Conservation (phyloP, 2,888 invertebrate species). For the Marasmarcha lunaedactyla region DNA sequence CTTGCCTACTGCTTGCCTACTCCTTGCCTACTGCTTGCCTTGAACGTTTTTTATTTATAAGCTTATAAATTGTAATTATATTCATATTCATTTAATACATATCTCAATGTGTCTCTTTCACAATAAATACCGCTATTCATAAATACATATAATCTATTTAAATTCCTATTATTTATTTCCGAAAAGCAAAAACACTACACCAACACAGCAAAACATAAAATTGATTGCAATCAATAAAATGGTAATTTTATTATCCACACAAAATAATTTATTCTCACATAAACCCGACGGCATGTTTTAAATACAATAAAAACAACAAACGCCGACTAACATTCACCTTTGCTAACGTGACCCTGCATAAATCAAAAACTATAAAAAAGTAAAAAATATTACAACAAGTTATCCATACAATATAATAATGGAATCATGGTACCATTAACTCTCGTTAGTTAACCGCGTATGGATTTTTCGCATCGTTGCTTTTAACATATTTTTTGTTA, state of each 20-base stretch:
- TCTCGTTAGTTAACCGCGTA: constrained; percentile 38
- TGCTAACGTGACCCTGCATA: constrained; percentile 1
- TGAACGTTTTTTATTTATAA: no score
- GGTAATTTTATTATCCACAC: constrained; percentile 11
- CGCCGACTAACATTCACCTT: not conserved
- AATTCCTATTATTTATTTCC: no score
- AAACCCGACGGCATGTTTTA: not conserved
- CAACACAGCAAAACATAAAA: constrained; percentile 13
- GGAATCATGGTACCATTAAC: constrained; percentile 32
- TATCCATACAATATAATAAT: constrained; percentile 29
- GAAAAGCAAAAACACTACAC: no score
- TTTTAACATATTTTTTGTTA: constrained; percentile 6
- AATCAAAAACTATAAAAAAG: not conserved
- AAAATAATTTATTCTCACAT: constrained; percentile 13
- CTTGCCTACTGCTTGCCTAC: no score
- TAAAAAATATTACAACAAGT: no score
- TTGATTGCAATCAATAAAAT: constrained; percentile 17
- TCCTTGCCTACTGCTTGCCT: no score
- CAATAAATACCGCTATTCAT: no score
- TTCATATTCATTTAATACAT: no score
- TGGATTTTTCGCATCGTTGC: constrained; percentile 35
- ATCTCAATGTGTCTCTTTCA: no score
- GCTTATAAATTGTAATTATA: no score
- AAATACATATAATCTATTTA: no score
- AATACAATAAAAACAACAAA: not conserved